Evolutionary conservation across 1,140 invertebrate genomes (phyloP), one percentile per base, ranked within the genome.

Genomic region (Drosophila oshimai): DNA sequence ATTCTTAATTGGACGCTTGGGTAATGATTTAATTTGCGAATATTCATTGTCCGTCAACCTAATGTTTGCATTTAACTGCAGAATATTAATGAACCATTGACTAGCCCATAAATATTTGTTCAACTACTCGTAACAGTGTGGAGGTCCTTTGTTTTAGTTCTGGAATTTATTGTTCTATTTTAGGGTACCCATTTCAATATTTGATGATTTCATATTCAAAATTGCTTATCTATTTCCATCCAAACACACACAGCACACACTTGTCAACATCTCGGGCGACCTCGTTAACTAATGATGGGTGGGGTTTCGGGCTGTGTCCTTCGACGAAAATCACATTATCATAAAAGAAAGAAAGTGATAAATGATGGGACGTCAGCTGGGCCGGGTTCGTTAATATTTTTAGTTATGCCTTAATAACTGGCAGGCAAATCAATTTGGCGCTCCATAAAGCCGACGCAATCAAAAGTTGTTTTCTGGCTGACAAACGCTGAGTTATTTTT

Each of bases 401-500:
- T 80, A 86, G 80, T 86, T 75, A 80, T 84, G 80, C 75, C 67
- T 73, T 75, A 80, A 86, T 84, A 79, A 79, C 71, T 50, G 80
- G 55, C 75, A 68, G 72, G 55, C 80, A 65, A 84, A 84, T 84
- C 79, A 84, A 84, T 84, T 84, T 84, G 55, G 79, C 79, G 79
- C 79, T 75, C 68, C 79, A 84, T 84, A 62, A 86, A 79, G 69
- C 47, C 41, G 13, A 37, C 39, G 64, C 54, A 50, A 71, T 70
- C 54, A 71, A 71, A 72, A 61, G 37, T 61, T 62, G n/a, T 39
- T 44, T 60, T 45, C 17, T 6, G 15, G 37, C 55, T 37, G 55
- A 31, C 62, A 45, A 65, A 61, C 68, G 74, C 72, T 83, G 53
- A 69, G 71, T 65, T 77, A 60, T 71, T 78, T 24, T 70, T 57